These are phyloP conservation scores for Lonchura striata DNA, from an alignment of 2,113 vertebrate species.

Conservation along the genomic window DNA sequence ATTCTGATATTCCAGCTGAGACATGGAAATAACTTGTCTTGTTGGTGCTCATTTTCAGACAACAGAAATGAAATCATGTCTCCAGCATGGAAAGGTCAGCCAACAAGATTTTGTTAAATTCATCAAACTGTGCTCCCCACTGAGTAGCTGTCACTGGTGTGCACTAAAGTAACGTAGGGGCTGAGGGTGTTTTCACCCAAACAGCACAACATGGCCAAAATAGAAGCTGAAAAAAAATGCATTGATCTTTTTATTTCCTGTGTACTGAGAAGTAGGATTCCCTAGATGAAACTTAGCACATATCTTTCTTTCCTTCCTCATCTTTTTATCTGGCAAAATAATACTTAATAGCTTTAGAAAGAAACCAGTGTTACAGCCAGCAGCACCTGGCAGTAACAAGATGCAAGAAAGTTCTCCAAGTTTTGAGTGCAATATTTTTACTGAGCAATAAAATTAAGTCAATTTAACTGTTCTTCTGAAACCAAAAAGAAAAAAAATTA, in stretches of 20 bases:
- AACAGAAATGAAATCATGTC: conserved; percentile 70
- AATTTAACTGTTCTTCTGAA: background rate
- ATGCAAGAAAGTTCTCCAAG: conserved; percentile 21
- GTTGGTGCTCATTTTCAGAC: conserved; percentile 57
- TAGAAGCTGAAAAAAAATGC: conserved; percentile 26
- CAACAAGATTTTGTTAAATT: conserved; percentile 59
- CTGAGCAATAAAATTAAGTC: background rate
- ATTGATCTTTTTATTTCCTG: conserved; percentile 44
- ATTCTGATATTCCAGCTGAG: conserved; percentile 25
- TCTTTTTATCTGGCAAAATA: conserved; percentile 41
- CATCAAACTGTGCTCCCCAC: conserved; percentile 41
- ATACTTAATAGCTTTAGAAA: conserved; percentile 3
- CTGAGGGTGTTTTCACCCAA: conserved; percentile 41
- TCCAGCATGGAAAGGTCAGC: conserved; percentile 47
- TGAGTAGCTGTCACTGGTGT: background rate
- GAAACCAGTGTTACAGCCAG: conserved; percentile 21
- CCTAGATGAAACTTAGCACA: background rate
- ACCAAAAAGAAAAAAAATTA: conserved; percentile 1
- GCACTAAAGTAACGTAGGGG: background rate
- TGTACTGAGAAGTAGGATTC: conserved; percentile 1
- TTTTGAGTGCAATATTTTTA: background rate
- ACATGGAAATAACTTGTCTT: conserved; percentile 58
- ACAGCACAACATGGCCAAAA: conserved; percentile 13
- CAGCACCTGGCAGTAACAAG: conserved; percentile 30
- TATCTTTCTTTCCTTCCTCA: background rate